Evolutionary conservation across 1,140 invertebrate species (phyloP).

Genomic region (Daktulosphaira vitifoliae): DNA sequence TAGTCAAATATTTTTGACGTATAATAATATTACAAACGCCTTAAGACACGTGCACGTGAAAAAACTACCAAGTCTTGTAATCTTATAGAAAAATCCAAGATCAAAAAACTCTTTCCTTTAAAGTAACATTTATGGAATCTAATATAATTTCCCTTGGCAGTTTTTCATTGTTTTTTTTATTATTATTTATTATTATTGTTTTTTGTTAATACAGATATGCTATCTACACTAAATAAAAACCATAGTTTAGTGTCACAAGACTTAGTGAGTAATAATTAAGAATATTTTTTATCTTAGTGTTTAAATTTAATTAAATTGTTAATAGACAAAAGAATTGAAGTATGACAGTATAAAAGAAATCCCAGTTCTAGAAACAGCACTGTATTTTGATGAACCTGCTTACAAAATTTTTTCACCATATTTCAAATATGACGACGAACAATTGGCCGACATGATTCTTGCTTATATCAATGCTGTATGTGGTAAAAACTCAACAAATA

Average conservation of each 20-base stretch:
- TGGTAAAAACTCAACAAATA: no score
- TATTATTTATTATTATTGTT: background rate
- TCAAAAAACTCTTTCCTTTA: background rate
- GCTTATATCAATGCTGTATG: constrained; percentile 65
- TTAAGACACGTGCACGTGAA: background rate
- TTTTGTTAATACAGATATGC: background rate
- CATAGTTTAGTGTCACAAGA: background rate
- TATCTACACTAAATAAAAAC: background rate
- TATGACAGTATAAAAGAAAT: background rate
- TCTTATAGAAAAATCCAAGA: background rate
- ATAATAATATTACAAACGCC: no score
- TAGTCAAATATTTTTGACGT: no score
- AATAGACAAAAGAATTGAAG: background rate
- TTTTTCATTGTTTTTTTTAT: background rate
- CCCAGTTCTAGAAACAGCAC: constrained; percentile 50
- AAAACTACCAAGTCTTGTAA: background rate
- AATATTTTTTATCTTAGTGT: background rate
- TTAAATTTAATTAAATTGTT: background rate
- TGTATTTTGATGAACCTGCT: constrained; percentile 65
- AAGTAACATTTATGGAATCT: background rate
- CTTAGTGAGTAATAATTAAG: constrained; percentile 19
- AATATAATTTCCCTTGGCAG: constrained; percentile 4
- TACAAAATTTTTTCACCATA: constrained; percentile 61
- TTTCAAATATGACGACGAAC: constrained; percentile 54
- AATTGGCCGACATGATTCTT: constrained; percentile 59